Conservation (phyloP, 92 coral and sea anemone genomes). For the Siderastrea siderea region DNA sequence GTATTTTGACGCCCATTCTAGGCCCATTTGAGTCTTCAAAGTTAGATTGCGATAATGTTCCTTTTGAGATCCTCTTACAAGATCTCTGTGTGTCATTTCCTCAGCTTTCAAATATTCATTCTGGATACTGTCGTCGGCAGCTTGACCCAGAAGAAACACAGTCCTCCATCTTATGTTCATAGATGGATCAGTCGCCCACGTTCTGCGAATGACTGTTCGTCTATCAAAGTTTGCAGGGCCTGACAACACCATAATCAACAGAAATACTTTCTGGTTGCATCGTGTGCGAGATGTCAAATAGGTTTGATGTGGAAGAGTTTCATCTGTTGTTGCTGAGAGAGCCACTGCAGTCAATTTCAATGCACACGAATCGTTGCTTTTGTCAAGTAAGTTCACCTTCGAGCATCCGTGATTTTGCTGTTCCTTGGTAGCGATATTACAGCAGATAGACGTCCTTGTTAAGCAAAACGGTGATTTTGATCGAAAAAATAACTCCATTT, state of each 20-base stretch:
- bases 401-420: too few relatives aligned
- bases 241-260: slow-evolving; percentile 61
- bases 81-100: slow-evolving; percentile 57
- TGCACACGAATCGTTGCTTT: too few relatives aligned
- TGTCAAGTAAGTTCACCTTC: too few relatives aligned
- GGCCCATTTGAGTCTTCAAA: slow-evolving; percentile 72
- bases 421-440: too few relatives aligned
- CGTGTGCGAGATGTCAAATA: background rate
- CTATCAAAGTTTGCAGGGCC: slow-evolving; percentile 48
- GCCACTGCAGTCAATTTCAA: too few relatives aligned
- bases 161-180: slow-evolving; percentile 49
- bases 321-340: background rate
- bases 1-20: slow-evolving; percentile 73
- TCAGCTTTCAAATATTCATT: slow-evolving; percentile 10
- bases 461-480: too few relatives aligned
- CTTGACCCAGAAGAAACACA: slow-evolving; percentile 40
- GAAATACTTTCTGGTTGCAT: background rate
- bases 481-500: too few relatives aligned
- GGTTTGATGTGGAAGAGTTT: background rate
- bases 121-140: slow-evolving; percentile 4
- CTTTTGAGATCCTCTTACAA: slow-evolving; percentile 38
- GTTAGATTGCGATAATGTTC: slow-evolving; percentile 65
- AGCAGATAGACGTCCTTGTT: too few relatives aligned
- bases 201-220: slow-evolving; percentile 57
- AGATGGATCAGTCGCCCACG: slow-evolving; percentile 62